Evolutionary conservation across 2,888 invertebrate species (phyloP), one percentile per base, ranked within the genome.

Genomic region (Cataglyphis livida): DNA sequence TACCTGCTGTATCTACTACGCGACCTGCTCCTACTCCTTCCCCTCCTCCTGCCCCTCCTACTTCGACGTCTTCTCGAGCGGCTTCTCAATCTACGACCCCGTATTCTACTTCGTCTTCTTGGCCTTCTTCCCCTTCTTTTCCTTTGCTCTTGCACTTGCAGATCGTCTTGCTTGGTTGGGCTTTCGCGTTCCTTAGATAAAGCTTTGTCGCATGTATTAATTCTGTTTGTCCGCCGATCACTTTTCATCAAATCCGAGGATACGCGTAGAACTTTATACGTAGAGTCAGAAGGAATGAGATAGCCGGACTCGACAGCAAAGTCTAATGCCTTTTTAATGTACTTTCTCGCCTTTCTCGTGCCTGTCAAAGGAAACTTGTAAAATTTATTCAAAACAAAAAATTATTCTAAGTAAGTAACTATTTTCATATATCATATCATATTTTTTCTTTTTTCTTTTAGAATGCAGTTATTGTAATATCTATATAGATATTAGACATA

Each of bases 291-390:
- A 0, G 90, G 90, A 15, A 89, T 85, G 25, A 93, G 84, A 61
- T 91, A 93, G 10, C 92, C 92, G 0, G 90, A 88, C 4, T 92
- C 88, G 5, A 93, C 83, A 1, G 91, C 93, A 54, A 92, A 92
- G 15, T 91, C 84, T 5, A 93, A 81, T 12, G 92, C 93, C 25
- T 89, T 88, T 64, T 89, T 88, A 32, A 92, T 85, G 75, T 90
- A 91, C 6, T 71, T 87, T 59, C 88, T 91, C 71, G 90, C 88
- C 28, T 87, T 85, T 6, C 70, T 76, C 4, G 85, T 15, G 0
- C 78, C 92, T 92, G 66, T 76, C 3, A 3, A 21, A n/a, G 18
- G 10, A n/a, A 32, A 57, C n/a, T 70, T 44, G 18, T n/a, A 3
- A 32, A 59, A 59, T 21, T 35, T 38, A 57, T 38, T 9, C 9